Evolutionary conservation across 2,797 vertebrate species (phyloP).

Genomic region (Onychomys arenicola): DNA sequence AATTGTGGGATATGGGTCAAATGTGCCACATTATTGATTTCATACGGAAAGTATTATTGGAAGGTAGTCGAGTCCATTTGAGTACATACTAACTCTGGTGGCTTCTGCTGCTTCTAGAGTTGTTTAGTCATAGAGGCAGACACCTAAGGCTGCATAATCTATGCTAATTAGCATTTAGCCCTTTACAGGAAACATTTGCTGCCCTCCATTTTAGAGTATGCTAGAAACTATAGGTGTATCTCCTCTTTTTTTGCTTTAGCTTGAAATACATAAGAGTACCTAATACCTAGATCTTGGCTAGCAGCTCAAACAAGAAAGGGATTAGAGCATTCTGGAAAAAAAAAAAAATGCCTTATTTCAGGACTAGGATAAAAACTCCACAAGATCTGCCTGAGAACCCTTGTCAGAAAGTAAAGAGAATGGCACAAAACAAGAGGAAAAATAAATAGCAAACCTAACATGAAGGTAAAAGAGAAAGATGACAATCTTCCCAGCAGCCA

Average conservation of each 20-base stretch:
- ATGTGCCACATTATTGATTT: neutral
- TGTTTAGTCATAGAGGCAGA: neutral
- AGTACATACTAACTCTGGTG: neutral
- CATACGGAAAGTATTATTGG: conserved; percentile 4
- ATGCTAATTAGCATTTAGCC: neutral
- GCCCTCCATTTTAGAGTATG: neutral
- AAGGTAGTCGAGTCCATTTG: neutral
- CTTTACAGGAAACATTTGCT: conserved; percentile 35
- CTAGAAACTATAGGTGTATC: neutral
- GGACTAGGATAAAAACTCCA: neutral
- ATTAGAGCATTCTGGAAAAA: neutral
- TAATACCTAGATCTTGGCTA: neutral
- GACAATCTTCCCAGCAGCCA: neutral
- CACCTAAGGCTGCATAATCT: neutral
- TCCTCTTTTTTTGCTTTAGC: neutral
- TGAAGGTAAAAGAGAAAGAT: neutral
- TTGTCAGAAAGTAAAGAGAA: neutral
- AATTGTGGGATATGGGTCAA: neutral
- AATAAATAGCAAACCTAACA: neutral
- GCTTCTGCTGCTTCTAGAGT: neutral
- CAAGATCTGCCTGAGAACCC: neutral
- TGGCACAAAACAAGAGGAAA: neutral
- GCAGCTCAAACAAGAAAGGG: neutral
- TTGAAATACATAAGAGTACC: neutral
- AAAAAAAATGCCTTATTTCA: neutral